Evolutionary conservation across 2,888 invertebrate genomes (phyloP), one percentile per base, ranked within the genome.

Genomic region (Nesidiocoris tenuis): DNA sequence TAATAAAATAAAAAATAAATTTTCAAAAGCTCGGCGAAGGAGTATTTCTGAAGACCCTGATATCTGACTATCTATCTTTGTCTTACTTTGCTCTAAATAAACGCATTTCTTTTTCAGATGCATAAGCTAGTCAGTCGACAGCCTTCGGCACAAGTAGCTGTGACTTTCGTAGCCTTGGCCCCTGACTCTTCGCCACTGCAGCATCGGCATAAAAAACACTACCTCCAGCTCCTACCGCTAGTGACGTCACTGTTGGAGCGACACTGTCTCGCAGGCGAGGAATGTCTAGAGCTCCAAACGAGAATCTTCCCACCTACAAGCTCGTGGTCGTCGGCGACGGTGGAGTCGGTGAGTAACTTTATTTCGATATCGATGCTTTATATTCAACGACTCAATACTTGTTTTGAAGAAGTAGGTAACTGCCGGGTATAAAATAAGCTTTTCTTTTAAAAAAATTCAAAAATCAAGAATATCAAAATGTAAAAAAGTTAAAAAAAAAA

Each of bases 321-420:
- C 84, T 96, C 82, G 96, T 96, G 78, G 96, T 96, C 79, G 95
- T 96, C 19, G 96, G 96, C 2, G 95, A 95, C 85, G 96, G 96
- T 79, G 96, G 96, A 80, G 96, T 96, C 75, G 96, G 96, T 79
- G 55, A 59, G 67, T 22, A 59, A 9, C 59, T 59, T 59, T 59
- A n/a, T n/a, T 59, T 7, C 54, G 7, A 9, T 9, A 54, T 54
- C 12, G 9, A 54, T 9, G 54, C 7, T 54, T 7, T 54, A 54
- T 7, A 7, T 54, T 54, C 54, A 9, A n/a, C n/a, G n/a, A n/a
- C n/a, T n/a, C n/a, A n/a, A n/a, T n/a, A n/a, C n/a, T n/a, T n/a
- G n/a, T n/a, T n/a, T n/a, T n/a, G n/a, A n/a, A n/a, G n/a, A n/a
- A n/a, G n/a, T n/a, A n/a, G n/a, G n/a, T n/a, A n/a, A n/a, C n/a